Base-by-base conservation (phyloP, 2,113 vertebrate species). In the Nothobranchius kuhntae region DNA sequence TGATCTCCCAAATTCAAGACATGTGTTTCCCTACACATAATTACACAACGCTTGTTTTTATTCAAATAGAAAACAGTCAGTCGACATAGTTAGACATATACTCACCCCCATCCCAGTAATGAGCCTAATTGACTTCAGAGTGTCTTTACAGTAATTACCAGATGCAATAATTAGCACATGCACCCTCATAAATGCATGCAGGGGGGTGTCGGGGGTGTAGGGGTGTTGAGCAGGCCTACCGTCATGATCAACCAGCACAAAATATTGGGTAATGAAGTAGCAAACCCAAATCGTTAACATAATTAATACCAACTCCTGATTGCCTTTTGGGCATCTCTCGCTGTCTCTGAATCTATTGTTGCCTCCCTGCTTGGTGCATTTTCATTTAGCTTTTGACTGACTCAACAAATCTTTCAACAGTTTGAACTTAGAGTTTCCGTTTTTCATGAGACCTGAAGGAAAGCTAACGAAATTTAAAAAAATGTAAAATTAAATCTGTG, bases 231-330 rank as follows among this genome's bases (percentile, higher is more conserved):
- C 66, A 65, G 75, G 65, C 71, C 59, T 40, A 72, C 69, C 35
- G 73, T 75, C 60, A 66, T 83, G 84, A 89, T 88, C 87, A 86
- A 72, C 71, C 80, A 67, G 71, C 77, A 89, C 68, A 53, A 90
- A 90, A 83, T 69, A 81, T 53, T 80, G 83, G 40, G 84, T 91
- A 91, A 92, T 92, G 90, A 90, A 90, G 86, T 83, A 87, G 85
- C 74, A 89, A 90, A 92, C 92, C 76, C 57, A 79, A 84, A 87
- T 90, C 78, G 90, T 91, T 86, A 84, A 67, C 79, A 87, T 90
- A 84, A 89, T 92, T 90, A 89, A 84, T 86, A 85, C 78, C 77
- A 81, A 65, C 77, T 77, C 48, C 56, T 73, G 62, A 86, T 84
- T 90, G 82, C 72, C 75, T 88, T 87, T 86, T 57, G 82, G 75